These are phyloP conservation scores for Antheraea yamamai DNA, from an alignment of 2,888 invertebrate species.

Conservation along the genomic window DNA sequence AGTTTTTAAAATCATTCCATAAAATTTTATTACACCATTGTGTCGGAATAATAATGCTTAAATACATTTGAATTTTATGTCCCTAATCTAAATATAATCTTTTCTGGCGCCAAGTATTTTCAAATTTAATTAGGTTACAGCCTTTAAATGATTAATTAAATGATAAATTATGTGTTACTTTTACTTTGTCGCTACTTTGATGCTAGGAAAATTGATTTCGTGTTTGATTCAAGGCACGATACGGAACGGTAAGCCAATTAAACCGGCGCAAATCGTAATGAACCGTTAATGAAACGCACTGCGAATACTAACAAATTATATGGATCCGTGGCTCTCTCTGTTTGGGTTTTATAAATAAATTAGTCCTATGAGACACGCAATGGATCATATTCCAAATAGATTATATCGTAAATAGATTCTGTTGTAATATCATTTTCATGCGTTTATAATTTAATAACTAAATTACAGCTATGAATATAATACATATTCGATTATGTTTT, in stretches of 20 bases:
- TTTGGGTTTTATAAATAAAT: conserved; percentile 41
- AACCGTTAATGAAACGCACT: conserved; percentile 71
- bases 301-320: conserved; percentile 62
- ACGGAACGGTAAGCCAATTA: conserved; percentile 73
- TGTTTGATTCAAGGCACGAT: conserved; percentile 69
- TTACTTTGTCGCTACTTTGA: conserved; percentile 16
- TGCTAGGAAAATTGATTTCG: conserved; percentile 43
- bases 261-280: conserved; percentile 67
- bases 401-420: conserved; percentile 31
- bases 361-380: conserved; percentile 36
- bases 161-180: background rate
- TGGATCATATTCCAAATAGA: conserved; percentile 32
- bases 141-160: background rate
- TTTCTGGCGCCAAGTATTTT: background rate
- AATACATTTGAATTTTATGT: background rate
- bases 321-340: conserved; percentile 31
- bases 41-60: too few species aligned
- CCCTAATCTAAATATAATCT: background rate
- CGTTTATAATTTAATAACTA: background rate
- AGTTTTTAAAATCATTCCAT: background rate
- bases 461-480: background rate
- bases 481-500: too few species aligned
- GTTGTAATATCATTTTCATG: background rate
- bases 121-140: background rate
- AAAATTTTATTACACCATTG: too few species aligned